Evolutionary conservation across 1,140 invertebrate genomes (phyloP).

Genomic region (Drosophila ironensis): DNA sequence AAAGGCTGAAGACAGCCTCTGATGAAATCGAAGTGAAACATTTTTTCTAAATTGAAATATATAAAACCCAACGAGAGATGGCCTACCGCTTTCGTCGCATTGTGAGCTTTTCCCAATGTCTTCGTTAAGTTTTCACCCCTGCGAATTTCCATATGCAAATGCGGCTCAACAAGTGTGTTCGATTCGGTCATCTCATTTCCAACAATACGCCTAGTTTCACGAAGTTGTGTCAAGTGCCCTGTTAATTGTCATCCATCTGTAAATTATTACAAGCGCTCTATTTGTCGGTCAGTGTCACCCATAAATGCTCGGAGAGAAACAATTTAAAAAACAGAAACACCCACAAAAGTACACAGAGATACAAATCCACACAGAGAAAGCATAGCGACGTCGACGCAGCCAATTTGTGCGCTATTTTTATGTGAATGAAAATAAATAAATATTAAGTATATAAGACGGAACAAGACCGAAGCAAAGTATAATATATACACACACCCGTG

Average conservation of each 20-base stretch:
- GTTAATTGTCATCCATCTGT: slow-evolving; percentile 52
- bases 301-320: slow-evolving; percentile 6
- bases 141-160: not conserved
- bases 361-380: slow-evolving; percentile 29
- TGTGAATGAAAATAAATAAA: slow-evolving; percentile 72
- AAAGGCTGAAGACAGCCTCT: not conserved
- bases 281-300: slow-evolving; percentile 68
- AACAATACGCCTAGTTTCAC: not conserved
- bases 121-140: slow-evolving; percentile 38
- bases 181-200: slow-evolving; percentile 20
- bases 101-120: slow-evolving; percentile 56
- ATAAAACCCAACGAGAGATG: slow-evolving; percentile 36
- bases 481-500: slow-evolving; percentile 7
- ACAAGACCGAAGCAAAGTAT: no score
- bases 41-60: not conserved
- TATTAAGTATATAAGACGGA: slow-evolving; percentile 33
- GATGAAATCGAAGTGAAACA: not conserved
- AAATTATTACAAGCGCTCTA: slow-evolving; percentile 48
- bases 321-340: no score
- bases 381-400: slow-evolving; percentile 50
- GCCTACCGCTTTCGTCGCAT: slow-evolving; percentile 62
- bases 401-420: slow-evolving; percentile 78
- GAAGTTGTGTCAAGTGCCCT: slow-evolving; percentile 43
- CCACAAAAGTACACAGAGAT: no score
- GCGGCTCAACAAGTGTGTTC: slow-evolving; percentile 35